Percentiles rank a stretch among this genome's conserved stretches.
phyloP scores from a whole-genome alignment of 2,113 vertebrate species.

The Dolichotis patagonum region DNA sequence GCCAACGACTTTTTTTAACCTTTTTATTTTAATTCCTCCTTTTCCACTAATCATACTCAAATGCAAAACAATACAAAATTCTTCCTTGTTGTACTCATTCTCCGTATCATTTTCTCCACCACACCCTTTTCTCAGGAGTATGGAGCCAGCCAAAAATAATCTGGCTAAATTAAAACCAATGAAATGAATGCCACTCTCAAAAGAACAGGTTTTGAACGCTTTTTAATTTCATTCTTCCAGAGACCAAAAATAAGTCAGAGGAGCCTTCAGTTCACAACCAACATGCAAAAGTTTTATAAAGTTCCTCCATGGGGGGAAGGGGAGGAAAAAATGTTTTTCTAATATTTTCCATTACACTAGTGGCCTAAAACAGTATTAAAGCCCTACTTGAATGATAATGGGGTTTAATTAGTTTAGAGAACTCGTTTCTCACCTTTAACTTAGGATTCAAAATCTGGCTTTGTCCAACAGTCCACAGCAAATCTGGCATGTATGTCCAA shows the following conservation, averaged over 20 bases:
- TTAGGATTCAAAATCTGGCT: conserved; percentile 43
- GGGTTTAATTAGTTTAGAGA: not conserved
- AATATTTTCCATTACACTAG: not conserved
- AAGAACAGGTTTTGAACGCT: not conserved
- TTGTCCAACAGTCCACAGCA: conserved; percentile 18
- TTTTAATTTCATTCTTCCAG: not conserved
- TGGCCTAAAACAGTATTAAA: not conserved
- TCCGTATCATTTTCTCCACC: conserved; percentile 6
- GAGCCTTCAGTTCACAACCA: not conserved
- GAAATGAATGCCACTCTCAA: not conserved
- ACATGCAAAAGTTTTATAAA: not conserved
- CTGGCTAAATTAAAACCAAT: not conserved
- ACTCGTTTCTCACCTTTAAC: conserved; percentile 19
- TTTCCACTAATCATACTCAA: not conserved
- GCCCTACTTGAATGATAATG: not conserved
- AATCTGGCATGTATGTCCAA: not conserved
- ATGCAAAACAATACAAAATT: conserved; percentile 35
- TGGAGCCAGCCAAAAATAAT: conserved; percentile 43
- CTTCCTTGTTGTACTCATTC: conserved; percentile 7
- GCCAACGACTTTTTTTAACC: not conserved
- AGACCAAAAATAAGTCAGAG: not conserved
- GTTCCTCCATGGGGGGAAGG: not conserved
- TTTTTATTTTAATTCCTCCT: not conserved
- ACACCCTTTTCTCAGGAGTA: conserved; percentile 43
- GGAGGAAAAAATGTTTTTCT: not conserved